A percentile compares a stretch with the other conserved stretches of the same genome.
phyloP scores from a whole-genome alignment of 2,888 invertebrate species.

The Xestobium rufovillosum region DNA sequence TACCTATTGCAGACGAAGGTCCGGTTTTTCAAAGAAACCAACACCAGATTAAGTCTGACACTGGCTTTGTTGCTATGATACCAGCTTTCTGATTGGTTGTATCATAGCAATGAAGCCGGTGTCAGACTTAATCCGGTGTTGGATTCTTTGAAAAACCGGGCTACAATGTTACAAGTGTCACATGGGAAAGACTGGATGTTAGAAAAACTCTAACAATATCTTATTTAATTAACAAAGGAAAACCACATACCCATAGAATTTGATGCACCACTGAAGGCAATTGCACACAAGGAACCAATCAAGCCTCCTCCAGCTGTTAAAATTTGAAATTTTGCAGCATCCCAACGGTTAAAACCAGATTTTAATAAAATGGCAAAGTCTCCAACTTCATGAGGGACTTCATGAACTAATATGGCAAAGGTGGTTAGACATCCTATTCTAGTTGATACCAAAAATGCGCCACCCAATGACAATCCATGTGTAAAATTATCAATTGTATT shows the following conservation, averaged over 20 bases:
- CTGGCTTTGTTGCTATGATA: too few species aligned
- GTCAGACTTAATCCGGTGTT: too few species aligned
- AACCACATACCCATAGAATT: conserved; percentile 64
- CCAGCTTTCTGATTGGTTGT: too few species aligned
- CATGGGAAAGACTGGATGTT: too few species aligned
- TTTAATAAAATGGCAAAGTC: conserved; percentile 94
- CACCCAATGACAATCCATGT: conserved; percentile 96
- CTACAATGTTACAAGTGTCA: too few species aligned
- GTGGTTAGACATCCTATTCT: conserved; percentile 88
- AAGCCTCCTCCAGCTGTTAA: conserved; percentile 86
- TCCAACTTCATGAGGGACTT: conserved; percentile 98
- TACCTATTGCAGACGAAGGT: too few species aligned
- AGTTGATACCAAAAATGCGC: conserved; percentile 88
- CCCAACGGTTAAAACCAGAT: conserved; percentile 89
- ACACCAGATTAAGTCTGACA: too few species aligned
- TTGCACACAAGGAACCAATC: conserved; percentile 80
- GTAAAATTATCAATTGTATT: conserved; percentile 98
- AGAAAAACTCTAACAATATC: too few species aligned
- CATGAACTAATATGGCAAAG: conserved; percentile 89
- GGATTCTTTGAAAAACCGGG: too few species aligned
- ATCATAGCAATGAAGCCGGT: too few species aligned
- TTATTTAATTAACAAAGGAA: background rate
- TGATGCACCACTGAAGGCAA: conserved; percentile 73
- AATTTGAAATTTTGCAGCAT: conserved; percentile 90
- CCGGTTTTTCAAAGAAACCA: too few species aligned